Evolutionary conservation across 2,888 invertebrate genomes (phyloP).

Genomic region (Epirrhoe tristata): DNA sequence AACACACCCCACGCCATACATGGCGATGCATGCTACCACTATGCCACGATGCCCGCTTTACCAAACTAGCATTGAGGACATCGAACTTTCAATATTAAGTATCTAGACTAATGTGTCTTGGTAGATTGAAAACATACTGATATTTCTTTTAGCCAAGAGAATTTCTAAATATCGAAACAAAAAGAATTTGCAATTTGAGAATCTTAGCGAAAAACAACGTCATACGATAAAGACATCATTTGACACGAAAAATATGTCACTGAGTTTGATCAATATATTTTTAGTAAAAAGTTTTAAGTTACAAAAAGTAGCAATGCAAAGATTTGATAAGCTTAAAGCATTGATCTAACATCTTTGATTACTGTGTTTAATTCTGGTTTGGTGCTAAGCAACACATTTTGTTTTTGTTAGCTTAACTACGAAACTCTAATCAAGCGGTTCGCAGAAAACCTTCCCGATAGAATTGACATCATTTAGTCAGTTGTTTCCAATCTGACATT

Average conservation of each 20-base stretch:
- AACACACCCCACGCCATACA: conserved; percentile 78
- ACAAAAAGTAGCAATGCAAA: conserved; percentile 1
- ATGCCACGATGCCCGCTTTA: neutral
- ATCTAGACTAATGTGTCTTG: neutral
- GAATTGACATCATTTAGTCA: conserved; percentile 5
- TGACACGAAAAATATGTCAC: neutral
- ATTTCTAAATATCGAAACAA: too few relatives aligned
- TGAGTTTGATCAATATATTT: neutral
- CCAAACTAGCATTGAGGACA: neutral
- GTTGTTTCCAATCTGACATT: conserved; percentile 20
- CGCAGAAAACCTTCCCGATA: neutral
- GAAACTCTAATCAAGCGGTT: neutral
- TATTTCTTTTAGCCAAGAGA: neutral
- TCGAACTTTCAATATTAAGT: too few relatives aligned
- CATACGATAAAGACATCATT: conserved; percentile 8
- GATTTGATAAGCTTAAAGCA: neutral
- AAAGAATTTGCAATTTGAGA: too few relatives aligned
- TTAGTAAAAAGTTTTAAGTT: neutral
- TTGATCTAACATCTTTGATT: neutral
- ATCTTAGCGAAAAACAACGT: neutral
- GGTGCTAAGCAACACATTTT: conserved; percentile 23
- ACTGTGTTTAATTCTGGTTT: neutral
- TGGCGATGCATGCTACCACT: conserved; percentile 63
- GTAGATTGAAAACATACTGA: neutral
- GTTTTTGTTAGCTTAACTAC: conserved; percentile 18